Evolutionary conservation across 1,140 invertebrate species (phyloP).

Genomic region (Polyergus mexicanus): DNA sequence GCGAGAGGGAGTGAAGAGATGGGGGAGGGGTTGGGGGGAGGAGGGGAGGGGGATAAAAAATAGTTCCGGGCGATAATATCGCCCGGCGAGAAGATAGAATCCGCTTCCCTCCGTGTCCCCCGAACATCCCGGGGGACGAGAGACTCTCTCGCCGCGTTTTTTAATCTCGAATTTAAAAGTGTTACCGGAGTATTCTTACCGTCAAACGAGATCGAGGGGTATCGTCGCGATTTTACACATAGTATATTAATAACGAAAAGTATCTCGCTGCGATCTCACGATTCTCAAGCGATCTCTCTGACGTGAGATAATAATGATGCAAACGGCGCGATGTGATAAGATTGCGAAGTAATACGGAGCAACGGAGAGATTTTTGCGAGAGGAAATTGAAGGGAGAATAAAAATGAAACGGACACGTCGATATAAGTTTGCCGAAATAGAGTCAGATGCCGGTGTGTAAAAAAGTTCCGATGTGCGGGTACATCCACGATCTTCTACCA

Average conservation of each 20-base stretch:
- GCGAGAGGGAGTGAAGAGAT: neutral
- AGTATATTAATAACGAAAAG: slow-evolving; percentile 20
- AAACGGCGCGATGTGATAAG: slow-evolving; percentile 11
- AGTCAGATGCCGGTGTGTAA: neutral
- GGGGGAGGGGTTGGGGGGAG: too few relatives aligned
- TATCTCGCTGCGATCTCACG: neutral
- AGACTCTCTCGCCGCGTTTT: slow-evolving; percentile 37
- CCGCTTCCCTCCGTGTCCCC: slow-evolving; percentile 9
- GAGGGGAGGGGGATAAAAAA: slow-evolving; percentile 69
- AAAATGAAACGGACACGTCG: slow-evolving; percentile 12
- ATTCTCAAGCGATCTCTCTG: slow-evolving; percentile 21
- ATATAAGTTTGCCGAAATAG: neutral
- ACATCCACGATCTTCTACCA: neutral
- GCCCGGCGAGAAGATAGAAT: slow-evolving; percentile 65
- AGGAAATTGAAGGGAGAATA: slow-evolving; percentile 19
- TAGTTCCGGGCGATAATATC: slow-evolving; percentile 73
- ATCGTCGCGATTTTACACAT: slow-evolving; percentile 5
- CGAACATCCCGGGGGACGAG: neutral
- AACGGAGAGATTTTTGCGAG: slow-evolving; percentile 7
- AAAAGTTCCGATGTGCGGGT: neutral
- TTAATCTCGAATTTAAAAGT: slow-evolving; percentile 58
- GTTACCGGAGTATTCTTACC: slow-evolving; percentile 8
- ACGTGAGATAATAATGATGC: neutral
- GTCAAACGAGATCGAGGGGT: slow-evolving; percentile 15
- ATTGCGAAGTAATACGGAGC: slow-evolving; percentile 1